These are phyloP conservation scores for Chrysomela aeneicollis DNA, from an alignment of 2,888 invertebrate genomes.

Conservation along the genomic window DNA sequence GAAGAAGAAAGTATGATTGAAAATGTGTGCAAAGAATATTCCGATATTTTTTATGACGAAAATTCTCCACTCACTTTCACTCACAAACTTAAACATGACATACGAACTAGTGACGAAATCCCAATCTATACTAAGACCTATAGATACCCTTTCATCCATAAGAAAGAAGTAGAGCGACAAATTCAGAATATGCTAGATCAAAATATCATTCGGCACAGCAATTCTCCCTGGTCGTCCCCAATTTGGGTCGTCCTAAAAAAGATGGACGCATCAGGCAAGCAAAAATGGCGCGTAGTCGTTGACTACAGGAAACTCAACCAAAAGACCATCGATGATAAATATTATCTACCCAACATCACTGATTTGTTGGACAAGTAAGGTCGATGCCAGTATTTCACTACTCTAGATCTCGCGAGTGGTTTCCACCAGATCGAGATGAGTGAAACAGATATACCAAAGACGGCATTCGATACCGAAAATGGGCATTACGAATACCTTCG, in stretches of 20 bases:
- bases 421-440: conserved; percentile 37
- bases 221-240: conserved; percentile 27
- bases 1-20: no score
- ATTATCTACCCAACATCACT: conserved; percentile 21
- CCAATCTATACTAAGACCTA: no score
- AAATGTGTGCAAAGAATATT: no score
- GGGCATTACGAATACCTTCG: conserved; percentile 23
- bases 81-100: no score
- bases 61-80: no score
- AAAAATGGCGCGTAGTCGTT: conserved; percentile 21
- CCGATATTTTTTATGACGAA: no score
- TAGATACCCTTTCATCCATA: no score
- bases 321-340: conserved; percentile 22
- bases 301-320: conserved; percentile 23
- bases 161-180: conserved; percentile 41
- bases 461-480: conserved; percentile 26
- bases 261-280: conserved; percentile 28
- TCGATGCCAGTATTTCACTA: conserved; percentile 19
- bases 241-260: conserved; percentile 32
- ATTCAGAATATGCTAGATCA: conserved; percentile 25
- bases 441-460: conserved; percentile 25
- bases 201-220: conserved; percentile 23
- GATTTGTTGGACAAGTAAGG: conserved; percentile 24
- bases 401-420: conserved; percentile 26
- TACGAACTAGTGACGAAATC: no score